Conservation (phyloP, 2,113 vertebrate species). For the Hypomesus transpacificus region DNA sequence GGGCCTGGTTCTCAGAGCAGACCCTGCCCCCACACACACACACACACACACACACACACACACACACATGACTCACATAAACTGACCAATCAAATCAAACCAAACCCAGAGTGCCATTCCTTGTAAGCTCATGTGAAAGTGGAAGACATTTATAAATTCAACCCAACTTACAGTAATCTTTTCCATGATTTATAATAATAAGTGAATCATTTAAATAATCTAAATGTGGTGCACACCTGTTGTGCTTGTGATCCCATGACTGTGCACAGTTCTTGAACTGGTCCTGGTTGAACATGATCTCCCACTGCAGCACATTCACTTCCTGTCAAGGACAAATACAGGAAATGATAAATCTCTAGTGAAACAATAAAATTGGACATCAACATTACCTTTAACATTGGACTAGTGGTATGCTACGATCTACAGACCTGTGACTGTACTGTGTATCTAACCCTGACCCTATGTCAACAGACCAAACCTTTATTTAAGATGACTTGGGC, state of each 20-base stretch:
- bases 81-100: neutral
- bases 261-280: constrained; percentile 85
- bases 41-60: neutral
- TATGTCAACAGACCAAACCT: constrained; percentile 31
- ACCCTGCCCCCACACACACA: constrained; percentile 63
- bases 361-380: neutral
- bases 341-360: neutral
- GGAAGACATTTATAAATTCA: neutral
- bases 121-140: neutral
- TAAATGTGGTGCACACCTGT: constrained; percentile 63
- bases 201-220: neutral
- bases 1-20: constrained; percentile 77
- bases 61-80: neutral
- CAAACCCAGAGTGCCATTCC: too few species aligned
- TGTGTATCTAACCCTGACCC: constrained; percentile 5
- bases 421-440: constrained; percentile 1
- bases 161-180: too few species aligned
- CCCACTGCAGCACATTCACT: constrained; percentile 89
- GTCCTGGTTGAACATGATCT: constrained; percentile 86
- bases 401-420: neutral
- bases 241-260: constrained; percentile 80
- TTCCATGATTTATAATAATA: too few species aligned
- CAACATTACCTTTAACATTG: neutral
- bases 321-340: constrained; percentile 74
- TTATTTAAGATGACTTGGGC: constrained; percentile 21